phyloP scores from a whole-genome alignment of 2,113 vertebrate genomes.

The Romanogobio albipinnatus region DNA sequence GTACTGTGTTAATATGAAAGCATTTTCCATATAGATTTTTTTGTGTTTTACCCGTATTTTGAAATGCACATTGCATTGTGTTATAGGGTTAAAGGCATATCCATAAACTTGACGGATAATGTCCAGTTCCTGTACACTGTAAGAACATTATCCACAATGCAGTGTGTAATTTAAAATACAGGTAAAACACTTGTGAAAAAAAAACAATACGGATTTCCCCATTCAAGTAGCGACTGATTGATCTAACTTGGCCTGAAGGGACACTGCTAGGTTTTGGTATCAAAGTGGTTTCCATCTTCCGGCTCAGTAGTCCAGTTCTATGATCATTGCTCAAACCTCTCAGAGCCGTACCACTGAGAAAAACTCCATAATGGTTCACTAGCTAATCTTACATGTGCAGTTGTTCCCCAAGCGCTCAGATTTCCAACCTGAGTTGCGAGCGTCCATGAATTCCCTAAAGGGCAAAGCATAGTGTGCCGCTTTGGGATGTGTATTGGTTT shows the following conservation, averaged over 20 bases:
- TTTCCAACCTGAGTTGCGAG: not conserved
- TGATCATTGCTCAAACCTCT: slow-evolving; percentile 19
- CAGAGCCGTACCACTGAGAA: not conserved
- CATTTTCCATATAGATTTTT: no score
- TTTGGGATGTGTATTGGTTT: slow-evolving; percentile 29
- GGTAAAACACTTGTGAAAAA: no score
- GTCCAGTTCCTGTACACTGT: not conserved
- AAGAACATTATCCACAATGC: no score
- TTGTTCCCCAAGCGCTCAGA: slow-evolving; percentile 3
- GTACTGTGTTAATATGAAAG: no score
- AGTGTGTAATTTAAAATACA: no score
- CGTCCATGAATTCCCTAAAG: slow-evolving; percentile 11
- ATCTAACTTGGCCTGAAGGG: not conserved
- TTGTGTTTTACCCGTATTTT: no score
- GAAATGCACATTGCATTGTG: not conserved
- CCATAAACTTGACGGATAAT: not conserved
- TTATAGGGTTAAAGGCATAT: not conserved
- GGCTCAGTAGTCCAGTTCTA: slow-evolving; percentile 8
- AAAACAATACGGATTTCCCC: no score
- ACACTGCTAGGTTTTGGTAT: not conserved
- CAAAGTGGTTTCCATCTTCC: slow-evolving; percentile 3
- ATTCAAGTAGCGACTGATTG: not conserved
- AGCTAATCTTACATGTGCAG: slow-evolving; percentile 20
- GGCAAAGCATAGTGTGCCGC: slow-evolving; percentile 8
- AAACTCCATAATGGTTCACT: not conserved